phyloP scores from a whole-genome alignment of 2,113 vertebrate species.

The Cathartes aura region DNA sequence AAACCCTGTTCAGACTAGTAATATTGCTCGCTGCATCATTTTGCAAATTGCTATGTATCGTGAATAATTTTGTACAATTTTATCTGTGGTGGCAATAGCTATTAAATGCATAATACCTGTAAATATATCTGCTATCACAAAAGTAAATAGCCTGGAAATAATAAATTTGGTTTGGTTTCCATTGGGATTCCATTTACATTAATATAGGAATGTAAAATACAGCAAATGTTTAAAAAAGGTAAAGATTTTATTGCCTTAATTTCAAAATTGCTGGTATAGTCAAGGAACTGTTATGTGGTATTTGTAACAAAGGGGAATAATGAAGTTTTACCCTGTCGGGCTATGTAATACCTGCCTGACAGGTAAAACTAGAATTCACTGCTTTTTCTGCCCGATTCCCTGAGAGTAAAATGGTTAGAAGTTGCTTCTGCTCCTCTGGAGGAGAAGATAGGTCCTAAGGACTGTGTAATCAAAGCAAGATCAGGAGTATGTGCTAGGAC shows the following conservation, averaged over 20 bases:
- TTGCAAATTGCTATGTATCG: constrained; percentile 64
- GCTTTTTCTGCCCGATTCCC: not conserved
- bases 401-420: not conserved
- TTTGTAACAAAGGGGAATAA: not conserved
- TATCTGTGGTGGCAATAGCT: constrained; percentile 18
- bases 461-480: not conserved
- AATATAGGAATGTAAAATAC: not conserved
- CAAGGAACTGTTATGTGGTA: not conserved
- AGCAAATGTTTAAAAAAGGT: not conserved
- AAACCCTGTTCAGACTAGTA: constrained; percentile 19
- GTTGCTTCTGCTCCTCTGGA: not conserved
- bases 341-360: not conserved
- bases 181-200: not conserved
- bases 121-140: constrained; percentile 33
- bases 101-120: constrained; percentile 42
- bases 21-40: constrained; percentile 33
- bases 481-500: not conserved
- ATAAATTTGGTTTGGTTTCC: not conserved
- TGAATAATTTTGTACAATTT: constrained; percentile 42
- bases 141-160: constrained; percentile 35
- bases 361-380: not conserved
- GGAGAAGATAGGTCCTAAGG: not conserved
- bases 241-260: not conserved
- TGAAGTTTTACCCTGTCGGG: not conserved
- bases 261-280: not conserved